Base-by-base conservation (phyloP, 2,797 vertebrate genomes). In the Epinephelus malabaricus region DNA sequence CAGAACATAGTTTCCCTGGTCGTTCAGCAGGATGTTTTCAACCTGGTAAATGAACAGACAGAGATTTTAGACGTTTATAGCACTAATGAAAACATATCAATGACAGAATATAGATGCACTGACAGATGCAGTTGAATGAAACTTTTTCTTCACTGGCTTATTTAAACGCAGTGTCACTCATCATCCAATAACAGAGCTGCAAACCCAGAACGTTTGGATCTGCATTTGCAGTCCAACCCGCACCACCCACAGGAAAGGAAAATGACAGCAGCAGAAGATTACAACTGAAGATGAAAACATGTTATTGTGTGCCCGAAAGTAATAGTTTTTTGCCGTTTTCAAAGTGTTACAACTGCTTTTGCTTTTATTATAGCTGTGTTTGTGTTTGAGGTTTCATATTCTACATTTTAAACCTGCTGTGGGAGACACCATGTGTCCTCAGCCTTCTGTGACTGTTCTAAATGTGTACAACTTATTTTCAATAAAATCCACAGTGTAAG, bases 11-110 rank as follows among this genome's bases (percentile, higher is more conserved):
- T 97, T 97, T 45, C 98, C 98, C 12, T 95, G 94, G 84, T 99
- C 97, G 7, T 97, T 99, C 82, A 99, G 93, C 79, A 99, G 95
- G 81, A 99, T 96, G 88, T 99, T 99, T 93, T 99, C 98, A 82
- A 99, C 98, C 98, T 99, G 93, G 8, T 0, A 5, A 15, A 66
- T 6, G 3, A 38, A 30, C 1, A 69, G 5, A 73, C 5, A 27
- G 0, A 67, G 6, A 25, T n/a, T 51, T 65, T 19, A 56, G 60
- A 30, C 3, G 2, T 27, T 53, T 38, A 21, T n/a, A 0, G 2
- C 19, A 58, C 5, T 18, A 15, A 14, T 11, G 17, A 66, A 62
- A 56, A 43, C 6, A 14, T 6, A 43, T 49, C 18, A 18, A 53
- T 23, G 45, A 45, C 17, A 34, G 1, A 21, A 8, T 5, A 14